A percentile compares a stretch with the other conserved stretches of the same genome.
Evolutionary conservation across 2,797 vertebrate genomes (phyloP).

Genomic region (Pseudochromis fuscus): DNA sequence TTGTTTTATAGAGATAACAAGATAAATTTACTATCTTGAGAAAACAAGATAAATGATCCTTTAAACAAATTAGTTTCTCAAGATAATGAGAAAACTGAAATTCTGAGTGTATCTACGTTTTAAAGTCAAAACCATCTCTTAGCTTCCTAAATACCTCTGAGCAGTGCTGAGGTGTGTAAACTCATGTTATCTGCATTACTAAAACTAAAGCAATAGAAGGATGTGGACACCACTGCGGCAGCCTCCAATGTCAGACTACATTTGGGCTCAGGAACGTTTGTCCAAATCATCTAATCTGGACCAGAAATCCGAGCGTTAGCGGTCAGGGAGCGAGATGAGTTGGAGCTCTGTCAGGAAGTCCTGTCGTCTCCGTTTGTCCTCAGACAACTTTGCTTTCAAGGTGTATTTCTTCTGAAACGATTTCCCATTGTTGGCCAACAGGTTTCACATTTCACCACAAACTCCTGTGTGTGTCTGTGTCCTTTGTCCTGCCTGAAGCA

Average conservation of each 20-base stretch:
- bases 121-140: too few species aligned
- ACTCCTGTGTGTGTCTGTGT: constrained; percentile 39
- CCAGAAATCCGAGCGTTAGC: constrained; percentile 7
- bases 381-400: constrained; percentile 65
- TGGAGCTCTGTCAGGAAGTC: constrained; percentile 43
- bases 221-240: neutral
- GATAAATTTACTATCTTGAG: too few species aligned
- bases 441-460: constrained; percentile 73
- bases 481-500: constrained; percentile 68
- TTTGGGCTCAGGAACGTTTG: neutral
- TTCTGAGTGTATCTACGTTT: too few species aligned
- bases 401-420: constrained; percentile 56
- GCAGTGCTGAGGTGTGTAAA: too few species aligned
- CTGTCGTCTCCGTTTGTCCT: constrained; percentile 62
- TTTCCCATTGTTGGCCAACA: constrained; percentile 63
- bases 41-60: too few species aligned
- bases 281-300: neutral
- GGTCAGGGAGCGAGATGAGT: constrained; percentile 33
- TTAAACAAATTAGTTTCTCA: too few species aligned
- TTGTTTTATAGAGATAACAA: too few species aligned
- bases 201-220: constrained; percentile 5
- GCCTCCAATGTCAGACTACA: constrained; percentile 9
- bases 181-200: too few species aligned
- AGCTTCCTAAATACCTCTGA: too few species aligned
- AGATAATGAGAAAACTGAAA: too few species aligned